Conservation (phyloP, 2,797 vertebrate genomes). For the Oreochromis grahami region DNA sequence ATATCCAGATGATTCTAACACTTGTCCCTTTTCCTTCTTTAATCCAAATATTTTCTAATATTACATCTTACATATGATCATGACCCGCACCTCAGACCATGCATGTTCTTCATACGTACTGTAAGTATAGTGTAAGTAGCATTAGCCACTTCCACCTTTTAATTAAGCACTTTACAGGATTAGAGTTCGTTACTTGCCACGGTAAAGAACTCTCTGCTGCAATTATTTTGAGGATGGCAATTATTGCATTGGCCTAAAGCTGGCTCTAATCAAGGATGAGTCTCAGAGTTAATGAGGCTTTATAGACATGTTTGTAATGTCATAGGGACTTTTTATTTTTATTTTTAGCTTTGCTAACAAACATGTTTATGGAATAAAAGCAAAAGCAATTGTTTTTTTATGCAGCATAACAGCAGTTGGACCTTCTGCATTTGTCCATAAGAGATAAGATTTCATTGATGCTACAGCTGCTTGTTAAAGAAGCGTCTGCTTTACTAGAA, state of each 20-base stretch:
- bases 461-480: not conserved
- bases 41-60: not conserved
- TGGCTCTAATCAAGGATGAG: slow-evolving; percentile 53
- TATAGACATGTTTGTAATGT: slow-evolving; percentile 36
- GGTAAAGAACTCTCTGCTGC: slow-evolving; percentile 43
- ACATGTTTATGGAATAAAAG: not conserved
- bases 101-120: not conserved
- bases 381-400: not conserved
- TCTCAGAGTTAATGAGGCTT: slow-evolving; percentile 42
- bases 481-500: not conserved
- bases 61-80: not conserved
- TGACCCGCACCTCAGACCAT: not conserved
- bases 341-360: not conserved
- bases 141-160: slow-evolving; percentile 45
- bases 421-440: not conserved
- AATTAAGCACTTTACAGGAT: slow-evolving; percentile 65
- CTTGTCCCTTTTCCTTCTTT: not conserved
- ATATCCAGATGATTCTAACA: not conserved
- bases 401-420: not conserved
- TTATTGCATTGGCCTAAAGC: slow-evolving; percentile 59
- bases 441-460: not conserved
- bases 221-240: slow-evolving; percentile 62
- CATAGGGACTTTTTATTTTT: not conserved
- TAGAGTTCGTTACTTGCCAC: slow-evolving; percentile 54
- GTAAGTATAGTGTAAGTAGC: slow-evolving; percentile 9